A percentile compares a stretch with the other conserved stretches of the same genome.
Evolutionary conservation across 2,888 invertebrate species (phyloP).

Genomic region (Mystacides longicornis): DNA sequence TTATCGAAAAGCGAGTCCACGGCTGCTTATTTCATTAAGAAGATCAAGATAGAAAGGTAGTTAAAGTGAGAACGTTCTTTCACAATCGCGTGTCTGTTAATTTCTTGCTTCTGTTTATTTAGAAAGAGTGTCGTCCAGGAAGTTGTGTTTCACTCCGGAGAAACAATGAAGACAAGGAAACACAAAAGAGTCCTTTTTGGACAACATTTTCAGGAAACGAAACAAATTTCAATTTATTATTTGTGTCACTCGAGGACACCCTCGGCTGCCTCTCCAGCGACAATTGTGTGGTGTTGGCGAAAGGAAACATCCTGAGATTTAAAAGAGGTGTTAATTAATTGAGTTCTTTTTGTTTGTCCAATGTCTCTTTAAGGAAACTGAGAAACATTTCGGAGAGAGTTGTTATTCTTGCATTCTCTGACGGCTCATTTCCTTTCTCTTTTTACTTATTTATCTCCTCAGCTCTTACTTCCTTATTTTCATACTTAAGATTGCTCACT

Average conservation of each 20-base stretch:
- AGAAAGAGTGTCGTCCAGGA: slow-evolving; percentile 2
- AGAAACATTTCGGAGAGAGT: background rate
- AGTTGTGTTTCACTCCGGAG: slow-evolving; percentile 1
- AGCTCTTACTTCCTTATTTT: no score
- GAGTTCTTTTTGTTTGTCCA: background rate
- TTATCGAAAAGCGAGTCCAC: no score
- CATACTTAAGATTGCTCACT: no score
- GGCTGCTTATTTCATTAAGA: background rate
- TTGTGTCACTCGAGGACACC: background rate
- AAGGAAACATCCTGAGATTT: background rate
- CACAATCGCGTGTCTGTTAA: background rate
- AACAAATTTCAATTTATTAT: slow-evolving; percentile 2
- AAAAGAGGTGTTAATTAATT: background rate
- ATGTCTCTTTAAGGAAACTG: background rate
- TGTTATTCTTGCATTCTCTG: no score
- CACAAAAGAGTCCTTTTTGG: slow-evolving; percentile 2
- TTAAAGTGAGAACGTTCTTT: background rate
- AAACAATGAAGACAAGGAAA: slow-evolving; percentile 7
- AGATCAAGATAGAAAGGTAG: background rate
- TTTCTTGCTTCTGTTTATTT: background rate
- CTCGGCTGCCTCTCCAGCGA: background rate
- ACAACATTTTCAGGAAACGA: background rate
- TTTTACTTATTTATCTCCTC: no score
- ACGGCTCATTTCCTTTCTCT: no score
- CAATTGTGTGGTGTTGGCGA: background rate